These are phyloP conservation scores for Formica selysi DNA, from an alignment of 1,140 invertebrate species.

Conservation along the genomic window DNA sequence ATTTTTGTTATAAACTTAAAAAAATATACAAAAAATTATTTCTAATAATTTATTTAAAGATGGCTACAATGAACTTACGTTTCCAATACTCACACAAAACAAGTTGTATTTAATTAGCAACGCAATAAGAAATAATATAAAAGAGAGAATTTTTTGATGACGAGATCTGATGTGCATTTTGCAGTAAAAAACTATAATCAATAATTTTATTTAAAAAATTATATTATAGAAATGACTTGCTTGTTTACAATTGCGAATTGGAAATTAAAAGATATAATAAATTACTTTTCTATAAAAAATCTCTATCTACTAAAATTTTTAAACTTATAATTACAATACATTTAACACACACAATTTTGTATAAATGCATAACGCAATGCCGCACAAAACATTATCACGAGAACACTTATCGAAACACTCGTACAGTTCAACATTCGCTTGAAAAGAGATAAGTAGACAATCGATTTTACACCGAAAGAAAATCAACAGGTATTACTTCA, in stretches of 20 bases:
- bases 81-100: too few species aligned
- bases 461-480: too few species aligned
- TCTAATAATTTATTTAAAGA: background rate
- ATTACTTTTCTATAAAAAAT: background rate
- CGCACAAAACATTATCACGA: too few species aligned
- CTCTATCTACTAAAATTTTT: background rate
- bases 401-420: too few species aligned
- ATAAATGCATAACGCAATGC: too few species aligned
- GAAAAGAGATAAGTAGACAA: too few species aligned
- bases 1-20: background rate
- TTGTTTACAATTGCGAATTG: background rate
- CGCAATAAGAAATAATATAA: too few species aligned
- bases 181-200: background rate
- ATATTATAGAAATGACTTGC: background rate
- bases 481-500: too few species aligned
- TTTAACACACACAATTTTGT: too few species aligned
- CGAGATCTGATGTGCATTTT: background rate
- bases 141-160: too few species aligned
- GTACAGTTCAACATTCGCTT: too few species aligned
- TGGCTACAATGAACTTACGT: background rate
- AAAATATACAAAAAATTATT: background rate
- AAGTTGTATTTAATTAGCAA: slow-evolving; percentile 27
- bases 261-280: background rate
- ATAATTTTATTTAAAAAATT: background rate
- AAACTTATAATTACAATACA: background rate